Evolutionary conservation across 2,888 invertebrate species (phyloP).

Genomic region (Caenorhabditis zanzibari): DNA sequence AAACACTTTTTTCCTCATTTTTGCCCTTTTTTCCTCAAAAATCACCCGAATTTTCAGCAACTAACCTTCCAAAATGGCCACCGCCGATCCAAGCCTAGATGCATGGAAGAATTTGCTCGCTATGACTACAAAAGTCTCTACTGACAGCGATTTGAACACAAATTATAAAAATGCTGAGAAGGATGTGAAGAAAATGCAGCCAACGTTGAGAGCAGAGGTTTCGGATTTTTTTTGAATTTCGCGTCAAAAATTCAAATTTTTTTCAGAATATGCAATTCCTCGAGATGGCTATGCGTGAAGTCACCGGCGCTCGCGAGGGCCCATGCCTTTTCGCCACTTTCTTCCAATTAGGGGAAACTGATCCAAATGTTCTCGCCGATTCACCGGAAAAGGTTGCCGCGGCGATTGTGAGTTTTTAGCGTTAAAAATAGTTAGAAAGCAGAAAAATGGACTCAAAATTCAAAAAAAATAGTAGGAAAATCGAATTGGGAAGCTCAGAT

Average conservation of each 20-base stretch:
- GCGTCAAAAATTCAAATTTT: neutral
- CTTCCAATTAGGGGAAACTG: neutral
- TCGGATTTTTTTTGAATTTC: neutral
- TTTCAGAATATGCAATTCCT: constrained; percentile 7
- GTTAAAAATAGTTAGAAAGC: no score
- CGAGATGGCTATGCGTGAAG: neutral
- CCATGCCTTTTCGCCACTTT: neutral
- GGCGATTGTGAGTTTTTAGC: no score
- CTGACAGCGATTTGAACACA: neutral
- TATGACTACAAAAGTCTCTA: neutral
- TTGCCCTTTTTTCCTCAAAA: neutral
- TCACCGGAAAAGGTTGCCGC: constrained; percentile 1
- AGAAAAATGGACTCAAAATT: no score
- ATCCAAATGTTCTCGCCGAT: neutral
- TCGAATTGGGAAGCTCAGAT: no score
- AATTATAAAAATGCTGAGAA: neutral
- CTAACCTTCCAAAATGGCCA: neutral
- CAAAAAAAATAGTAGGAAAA: no score
- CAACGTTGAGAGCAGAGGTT: neutral
- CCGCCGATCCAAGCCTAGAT: neutral
- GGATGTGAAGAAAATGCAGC: neutral
- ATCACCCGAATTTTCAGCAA: neutral
- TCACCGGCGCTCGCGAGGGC: neutral
- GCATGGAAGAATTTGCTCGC: constrained; percentile 7
- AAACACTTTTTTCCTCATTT: neutral